Evolutionary conservation across 2,888 invertebrate species (phyloP), one percentile per base, ranked within the genome.

Genomic region (Hypomecis punctinalis): DNA sequence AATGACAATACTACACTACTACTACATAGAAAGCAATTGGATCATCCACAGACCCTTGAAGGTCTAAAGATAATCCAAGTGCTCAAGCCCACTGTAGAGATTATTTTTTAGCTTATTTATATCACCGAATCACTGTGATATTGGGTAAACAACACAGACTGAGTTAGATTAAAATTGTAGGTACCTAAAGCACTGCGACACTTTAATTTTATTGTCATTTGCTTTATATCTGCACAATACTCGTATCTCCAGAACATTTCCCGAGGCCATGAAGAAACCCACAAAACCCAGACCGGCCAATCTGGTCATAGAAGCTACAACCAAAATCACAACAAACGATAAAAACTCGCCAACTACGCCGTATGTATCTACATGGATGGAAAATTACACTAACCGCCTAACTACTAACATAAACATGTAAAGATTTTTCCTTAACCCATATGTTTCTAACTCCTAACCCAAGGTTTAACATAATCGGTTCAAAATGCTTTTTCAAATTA

Each of bases 281-380:
- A 78, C 70, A 73, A 86, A 83, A 77, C 72, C 80, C 47, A 79
- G 81, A 68, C 69, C 77, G 49, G 72, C 82, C 70, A 82, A 80
- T 59, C 65, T 73, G 56, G 55, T 66, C 42, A 58, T 73, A 64
- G 83, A 84, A 61, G 81, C 78, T 61, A 82, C 81, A 63, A 71
- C 74, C 83, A 90, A 86, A 84, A 80, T 76, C 70, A 76, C 80
- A 66, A 74, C 79, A 76, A 80, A 74, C 81, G 76, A 79, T 83
- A 90, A 86, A 82, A 85, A 78, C 78, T 74, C 81, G 70, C 82
- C 85, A 81, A 85, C 77, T 78, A 72, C 81, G 70, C 82, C 85
- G 88, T 88, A 88, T 85, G 88, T 87, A 87, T 78, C 43, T 37
- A 71, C n/a, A 63, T 73, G 71, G 59, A 72, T 77, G 78, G 76